Base-by-base conservation (phyloP, 2,888 invertebrate species). In the Platynereis dumerilii region DNA sequence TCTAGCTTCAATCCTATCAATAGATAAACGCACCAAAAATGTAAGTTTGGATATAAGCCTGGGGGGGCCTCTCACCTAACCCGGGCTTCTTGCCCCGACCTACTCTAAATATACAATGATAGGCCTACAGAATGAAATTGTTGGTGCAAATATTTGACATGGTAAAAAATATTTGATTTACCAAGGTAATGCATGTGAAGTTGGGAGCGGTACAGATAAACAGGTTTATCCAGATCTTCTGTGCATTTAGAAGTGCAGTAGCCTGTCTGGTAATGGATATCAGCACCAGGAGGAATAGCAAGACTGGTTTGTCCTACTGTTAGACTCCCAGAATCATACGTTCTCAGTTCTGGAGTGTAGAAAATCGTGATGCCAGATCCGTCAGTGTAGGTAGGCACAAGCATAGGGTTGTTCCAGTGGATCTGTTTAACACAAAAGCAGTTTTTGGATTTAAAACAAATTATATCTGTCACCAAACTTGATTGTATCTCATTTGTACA, bases 111-210 rank as follows among this genome's bases (percentile, higher is more conserved):
- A n/a, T n/a, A n/a, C n/a, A n/a, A n/a, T n/a, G n/a, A n/a, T n/a
- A n/a, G n/a, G n/a, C n/a, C n/a, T n/a, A n/a, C n/a, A n/a, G n/a
- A n/a, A n/a, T n/a, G n/a, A n/a, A n/a, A n/a, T n/a, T n/a, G n/a
- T n/a, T n/a, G n/a, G n/a, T n/a, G n/a, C n/a, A n/a, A n/a, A n/a
- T n/a, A n/a, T n/a, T n/a, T n/a, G n/a, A n/a, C n/a, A n/a, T n/a
- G n/a, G n/a, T n/a, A n/a, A n/a, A n/a, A n/a, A n/a, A n/a, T n/a
- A n/a, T n/a, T n/a, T n/a, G n/a, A n/a, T n/a, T n/a, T 34, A 57
- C 57, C 57, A 5, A 57, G 17, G 29, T 57, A 57, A 22, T 57
- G 57, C 57, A 57, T 57, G 22, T 57, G 57, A 26, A 57, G 27
- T 15, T 7, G 2, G 29, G 34, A 3, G 22, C 22, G 3, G 15